These are phyloP conservation scores for Lathamus discolor DNA, from an alignment of 2,113 vertebrate genomes.

Conservation along the genomic window DNA sequence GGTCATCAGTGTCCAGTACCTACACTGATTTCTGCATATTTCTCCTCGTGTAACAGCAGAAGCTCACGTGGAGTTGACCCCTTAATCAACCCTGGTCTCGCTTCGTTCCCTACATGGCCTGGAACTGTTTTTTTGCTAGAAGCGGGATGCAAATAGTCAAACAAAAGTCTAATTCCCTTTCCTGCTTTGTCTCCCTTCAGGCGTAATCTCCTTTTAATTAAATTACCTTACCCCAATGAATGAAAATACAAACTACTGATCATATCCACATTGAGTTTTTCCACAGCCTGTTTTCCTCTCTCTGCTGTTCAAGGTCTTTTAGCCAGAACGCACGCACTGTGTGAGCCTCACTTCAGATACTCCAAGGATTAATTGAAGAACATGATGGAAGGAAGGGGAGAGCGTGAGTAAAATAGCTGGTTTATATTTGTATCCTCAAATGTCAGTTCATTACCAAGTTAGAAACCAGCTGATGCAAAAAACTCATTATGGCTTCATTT, in stretches of 20 bases:
- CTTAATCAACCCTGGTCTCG: not conserved
- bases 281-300: not conserved
- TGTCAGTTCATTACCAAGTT: conserved; percentile 58
- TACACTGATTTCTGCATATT: fast-evolving
- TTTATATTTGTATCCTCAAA: conserved; percentile 60
- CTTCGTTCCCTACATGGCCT: not conserved
- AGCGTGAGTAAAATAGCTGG: conserved; percentile 29
- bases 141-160: not conserved
- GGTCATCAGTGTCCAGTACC: fast-evolving
- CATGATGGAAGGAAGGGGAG: conserved; percentile 18
- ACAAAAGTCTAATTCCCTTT: not conserved
- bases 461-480: conserved; percentile 54
- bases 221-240: not conserved
- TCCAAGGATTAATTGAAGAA: conserved; percentile 34
- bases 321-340: not conserved
- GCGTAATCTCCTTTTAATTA: not conserved
- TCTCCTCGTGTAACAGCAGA: not conserved
- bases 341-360: not conserved
- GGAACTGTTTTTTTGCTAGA: not conserved
- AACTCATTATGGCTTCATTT: conserved; percentile 44
- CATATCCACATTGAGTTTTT: not conserved
- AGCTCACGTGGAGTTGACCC: not conserved
- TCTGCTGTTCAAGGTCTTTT: not conserved
- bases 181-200: not conserved
- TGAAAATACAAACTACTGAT: not conserved